A percentile compares a stretch with the other conserved stretches of the same genome.
Conservation (phyloP, 2,888 invertebrate genomes). For the Julus scanicus region DNA sequence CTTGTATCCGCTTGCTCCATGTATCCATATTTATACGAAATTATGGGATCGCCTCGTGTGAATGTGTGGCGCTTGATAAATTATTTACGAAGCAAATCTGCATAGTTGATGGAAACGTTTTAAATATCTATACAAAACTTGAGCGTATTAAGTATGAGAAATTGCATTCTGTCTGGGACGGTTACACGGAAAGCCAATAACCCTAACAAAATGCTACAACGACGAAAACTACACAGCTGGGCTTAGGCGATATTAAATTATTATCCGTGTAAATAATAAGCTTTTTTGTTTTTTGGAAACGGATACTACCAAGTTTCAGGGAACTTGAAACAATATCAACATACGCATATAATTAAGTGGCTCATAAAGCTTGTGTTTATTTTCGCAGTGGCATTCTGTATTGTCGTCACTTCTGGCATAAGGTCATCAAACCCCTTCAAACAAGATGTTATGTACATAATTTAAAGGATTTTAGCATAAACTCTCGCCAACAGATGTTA, state of each 20-base stretch:
- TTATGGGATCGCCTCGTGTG: background rate
- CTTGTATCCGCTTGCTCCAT: background rate
- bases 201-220: background rate
- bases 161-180: background rate
- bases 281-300: background rate
- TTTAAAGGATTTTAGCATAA: background rate
- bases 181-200: background rate
- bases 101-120: background rate
- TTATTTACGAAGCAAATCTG: background rate
- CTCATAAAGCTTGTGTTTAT: background rate
- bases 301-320: background rate
- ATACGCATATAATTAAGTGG: background rate
- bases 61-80: background rate
- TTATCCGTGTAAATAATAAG: background rate
- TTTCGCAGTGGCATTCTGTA: background rate
- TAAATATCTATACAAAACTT: background rate
- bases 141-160: conserved; percentile 9
- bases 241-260: background rate
- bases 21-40: conserved; percentile 6
- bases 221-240: background rate
- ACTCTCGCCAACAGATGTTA: background rate
- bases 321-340: background rate
- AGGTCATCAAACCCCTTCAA: background rate
- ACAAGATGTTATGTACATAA: background rate
- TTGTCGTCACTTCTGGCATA: background rate